Base-by-base conservation (phyloP, 2,888 invertebrate genomes). In the Celastrina argiolus region DNA sequence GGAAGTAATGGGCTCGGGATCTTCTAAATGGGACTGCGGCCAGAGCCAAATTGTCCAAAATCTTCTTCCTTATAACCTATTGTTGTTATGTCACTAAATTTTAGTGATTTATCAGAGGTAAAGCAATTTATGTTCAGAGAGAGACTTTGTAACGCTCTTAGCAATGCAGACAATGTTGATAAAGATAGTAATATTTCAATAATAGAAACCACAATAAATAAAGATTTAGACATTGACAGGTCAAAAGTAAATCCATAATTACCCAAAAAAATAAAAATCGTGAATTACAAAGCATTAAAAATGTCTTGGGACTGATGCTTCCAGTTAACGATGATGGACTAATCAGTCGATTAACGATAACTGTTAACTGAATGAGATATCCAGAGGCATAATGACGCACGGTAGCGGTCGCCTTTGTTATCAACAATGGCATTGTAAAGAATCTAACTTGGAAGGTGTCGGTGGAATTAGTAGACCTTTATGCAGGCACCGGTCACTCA, bases 381-480 rank as follows among this genome's bases (percentile, higher is more conserved):
- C 79, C 75, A 79, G 79, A 81, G 81, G 78, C 82, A 86, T 85
- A 85, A 84, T 88, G 86, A 84, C 78, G 83, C 84, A 81, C 83
- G 73, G 81, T 87, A 81, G 89, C 86, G 87, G 87, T 84, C 83
- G 83, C 84, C 85, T 88, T 89, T 90, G 88, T 89, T 76, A 80
- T 66, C 69, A 78, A 89, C 87, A 91, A 89, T 87, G 74, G 80
- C 70, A 72, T 76, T 74, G 76, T 77, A 76, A 87, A 88, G 85
- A 86, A 81, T 83, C 87, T 81, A 82, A 83, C 83, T 87, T 76
- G 78, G 75, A 76, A 91, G 89, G 90, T 90, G 90, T 90, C 84
- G 88, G 82, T 79, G 85, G 89, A 89, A 90, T 90, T 90, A 90
- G 89, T 89, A 85, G 82, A 74, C 89, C 82, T 88, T 91, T 90